Percentiles rank a stretch among this genome's conserved stretches.
Conservation (phyloP, 2,797 vertebrate genomes). For the Brachyrhaphis roseni region DNA sequence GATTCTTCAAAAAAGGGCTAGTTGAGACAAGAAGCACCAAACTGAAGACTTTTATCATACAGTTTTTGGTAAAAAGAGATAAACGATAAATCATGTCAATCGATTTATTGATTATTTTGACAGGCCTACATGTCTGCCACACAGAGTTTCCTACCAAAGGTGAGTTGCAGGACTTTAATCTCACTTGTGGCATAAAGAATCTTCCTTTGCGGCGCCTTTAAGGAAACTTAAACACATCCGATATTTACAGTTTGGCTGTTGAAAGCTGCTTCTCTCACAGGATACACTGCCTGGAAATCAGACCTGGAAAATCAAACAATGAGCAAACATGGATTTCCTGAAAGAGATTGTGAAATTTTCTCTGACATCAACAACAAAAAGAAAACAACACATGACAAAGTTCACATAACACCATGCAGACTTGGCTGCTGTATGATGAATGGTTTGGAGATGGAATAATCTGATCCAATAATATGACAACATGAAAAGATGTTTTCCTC, state of each 20-base stretch:
- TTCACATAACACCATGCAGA: not conserved
- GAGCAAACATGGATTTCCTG: conserved; percentile 48
- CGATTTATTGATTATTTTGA: too few species aligned
- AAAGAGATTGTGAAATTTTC: conserved; percentile 13
- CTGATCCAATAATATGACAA: not conserved
- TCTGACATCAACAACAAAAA: conserved; percentile 6
- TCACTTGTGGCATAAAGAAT: conserved; percentile 19
- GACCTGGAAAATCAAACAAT: conserved; percentile 32
- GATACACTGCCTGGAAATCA: conserved; percentile 33
- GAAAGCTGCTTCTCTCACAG: conserved; percentile 23
- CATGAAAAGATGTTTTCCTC: not conserved
- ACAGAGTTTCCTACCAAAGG: conserved; percentile 13
- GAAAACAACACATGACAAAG: conserved; percentile 6
- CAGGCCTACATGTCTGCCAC: not conserved
- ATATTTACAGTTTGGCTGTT: conserved; percentile 47
- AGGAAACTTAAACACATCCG: conserved; percentile 37
- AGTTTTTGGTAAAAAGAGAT: too few species aligned
- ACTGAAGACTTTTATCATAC: too few species aligned
- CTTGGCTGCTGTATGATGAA: not conserved
- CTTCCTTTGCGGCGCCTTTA: conserved; percentile 33
- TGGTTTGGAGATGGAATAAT: not conserved
- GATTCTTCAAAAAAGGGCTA: too few species aligned
- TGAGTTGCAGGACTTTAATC: not conserved
- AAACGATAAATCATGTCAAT: too few species aligned
- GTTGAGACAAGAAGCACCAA: too few species aligned